These are phyloP conservation scores for Drosophila recens DNA, from an alignment of 2,888 invertebrate genomes.

Conservation along the genomic window DNA sequence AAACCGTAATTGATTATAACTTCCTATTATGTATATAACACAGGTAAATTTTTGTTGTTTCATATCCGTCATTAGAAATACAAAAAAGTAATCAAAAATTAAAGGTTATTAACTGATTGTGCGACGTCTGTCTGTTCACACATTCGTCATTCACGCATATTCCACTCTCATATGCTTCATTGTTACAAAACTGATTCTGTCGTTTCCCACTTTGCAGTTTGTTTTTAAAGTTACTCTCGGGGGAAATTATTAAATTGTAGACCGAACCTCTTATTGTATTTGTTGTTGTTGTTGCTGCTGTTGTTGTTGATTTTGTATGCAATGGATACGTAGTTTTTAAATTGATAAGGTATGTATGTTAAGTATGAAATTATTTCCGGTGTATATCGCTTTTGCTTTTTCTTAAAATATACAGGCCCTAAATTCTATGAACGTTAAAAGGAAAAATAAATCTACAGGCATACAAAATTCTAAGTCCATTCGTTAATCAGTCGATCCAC, in stretches of 20 bases:
- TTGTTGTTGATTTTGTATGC: slow-evolving; percentile 4
- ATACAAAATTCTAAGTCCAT: slow-evolving; percentile 83
- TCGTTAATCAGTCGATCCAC: slow-evolving; percentile 80
- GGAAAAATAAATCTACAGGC: slow-evolving; percentile 77
- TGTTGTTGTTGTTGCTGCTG: background rate
- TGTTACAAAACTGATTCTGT: slow-evolving; percentile 8
- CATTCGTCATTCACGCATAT: slow-evolving; percentile 8
- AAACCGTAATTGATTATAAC: slow-evolving; percentile 79
- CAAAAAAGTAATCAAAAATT: slow-evolving; percentile 47
- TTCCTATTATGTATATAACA: slow-evolving; percentile 79
- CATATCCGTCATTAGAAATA: slow-evolving; percentile 48
- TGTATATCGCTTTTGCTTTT: slow-evolving; percentile 14
- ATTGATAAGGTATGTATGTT: slow-evolving; percentile 16
- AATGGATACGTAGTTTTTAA: slow-evolving; percentile 6
- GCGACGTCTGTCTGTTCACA: slow-evolving; percentile 5
- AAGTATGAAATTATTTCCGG: slow-evolving; percentile 23
- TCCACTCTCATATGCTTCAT: slow-evolving; percentile 5
- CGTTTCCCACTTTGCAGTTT: background rate
- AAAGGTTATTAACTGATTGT: slow-evolving; percentile 24
- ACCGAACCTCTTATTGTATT: slow-evolving; percentile 5
- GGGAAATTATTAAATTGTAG: slow-evolving; percentile 5
- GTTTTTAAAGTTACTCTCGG: background rate
- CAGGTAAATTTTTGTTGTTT: slow-evolving; percentile 64
- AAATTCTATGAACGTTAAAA: slow-evolving; percentile 74
- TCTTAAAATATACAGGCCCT: slow-evolving; percentile 72